phyloP scores from a whole-genome alignment of 2,888 invertebrate species.

The Drosophila testacea region DNA sequence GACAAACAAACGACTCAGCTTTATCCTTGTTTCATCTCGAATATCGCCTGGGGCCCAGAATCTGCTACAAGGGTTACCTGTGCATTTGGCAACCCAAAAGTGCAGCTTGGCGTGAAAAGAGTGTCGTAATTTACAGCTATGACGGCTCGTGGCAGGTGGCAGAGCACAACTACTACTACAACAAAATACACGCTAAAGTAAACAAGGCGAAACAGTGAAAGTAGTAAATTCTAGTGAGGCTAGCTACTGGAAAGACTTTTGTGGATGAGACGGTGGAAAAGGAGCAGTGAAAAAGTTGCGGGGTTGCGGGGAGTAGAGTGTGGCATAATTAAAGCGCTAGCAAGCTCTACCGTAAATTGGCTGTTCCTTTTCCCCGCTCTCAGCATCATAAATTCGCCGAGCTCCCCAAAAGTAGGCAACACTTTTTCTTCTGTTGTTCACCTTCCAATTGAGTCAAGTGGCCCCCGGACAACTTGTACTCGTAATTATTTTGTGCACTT shows the following conservation, averaged over 20 bases:
- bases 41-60: conserved; percentile 12
- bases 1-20: conserved; percentile 32
- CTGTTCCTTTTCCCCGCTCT: conserved; percentile 36
- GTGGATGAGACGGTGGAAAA: conserved; percentile 4
- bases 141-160: conserved; percentile 28
- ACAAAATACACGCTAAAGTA: conserved; percentile 27
- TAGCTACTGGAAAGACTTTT: background rate
- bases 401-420: conserved; percentile 64
- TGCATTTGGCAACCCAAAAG: conserved; percentile 62
- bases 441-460: conserved; percentile 49
- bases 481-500: conserved; percentile 57
- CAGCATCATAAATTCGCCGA: conserved; percentile 50
- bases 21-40: conserved; percentile 47
- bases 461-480: conserved; percentile 32
- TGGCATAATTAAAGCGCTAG: conserved; percentile 66
- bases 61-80: conserved; percentile 15
- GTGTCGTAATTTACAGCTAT: conserved; percentile 71
- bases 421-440: conserved; percentile 24
- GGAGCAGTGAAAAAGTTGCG: background rate
- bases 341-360: conserved; percentile 56
- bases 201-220: conserved; percentile 33
- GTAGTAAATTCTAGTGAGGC: conserved; percentile 15
- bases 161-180: conserved; percentile 35
- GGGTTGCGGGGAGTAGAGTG: conserved; percentile 12
- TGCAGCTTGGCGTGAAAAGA: conserved; percentile 74